Evolutionary conservation across 1,140 invertebrate species (phyloP).

Genomic region (Paraescarpia echinospica): DNA sequence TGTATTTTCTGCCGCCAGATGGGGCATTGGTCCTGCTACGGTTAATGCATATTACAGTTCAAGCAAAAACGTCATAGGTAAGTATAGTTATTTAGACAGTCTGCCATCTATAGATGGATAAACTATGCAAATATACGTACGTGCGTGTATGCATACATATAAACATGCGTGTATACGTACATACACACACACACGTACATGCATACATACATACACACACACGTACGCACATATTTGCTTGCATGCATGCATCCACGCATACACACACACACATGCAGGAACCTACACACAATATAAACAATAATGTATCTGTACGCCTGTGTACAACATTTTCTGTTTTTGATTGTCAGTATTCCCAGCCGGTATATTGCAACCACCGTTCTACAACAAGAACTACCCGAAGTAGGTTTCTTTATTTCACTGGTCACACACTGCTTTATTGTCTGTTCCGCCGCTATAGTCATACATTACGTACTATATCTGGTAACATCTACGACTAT

Average conservation of each 20-base stretch:
- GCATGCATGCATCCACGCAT: background rate
- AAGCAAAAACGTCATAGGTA: conserved; percentile 58
- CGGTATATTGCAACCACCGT: conserved; percentile 70
- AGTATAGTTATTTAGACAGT: background rate
- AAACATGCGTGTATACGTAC: background rate
- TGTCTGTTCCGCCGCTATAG: background rate
- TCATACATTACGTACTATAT: background rate
- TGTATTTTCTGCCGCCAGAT: conserved; percentile 46
- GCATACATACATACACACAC: background rate
- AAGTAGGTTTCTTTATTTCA: conserved; percentile 52
- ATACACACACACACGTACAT: background rate
- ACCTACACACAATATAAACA: background rate
- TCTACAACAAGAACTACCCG: conserved; percentile 64
- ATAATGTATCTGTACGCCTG: too few relatives aligned
- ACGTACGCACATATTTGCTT: background rate
- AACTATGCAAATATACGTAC: background rate
- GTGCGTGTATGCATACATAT: background rate
- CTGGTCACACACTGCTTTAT: background rate
- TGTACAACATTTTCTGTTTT: background rate
- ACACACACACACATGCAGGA: background rate
- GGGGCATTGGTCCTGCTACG: conserved; percentile 55
- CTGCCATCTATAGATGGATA: background rate
- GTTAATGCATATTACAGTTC: conserved; percentile 58
- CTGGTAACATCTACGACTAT: background rate
- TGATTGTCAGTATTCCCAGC: conserved; percentile 63